Evolutionary conservation across 2,888 invertebrate species (phyloP).

Genomic region (Diadromus collaris): DNA sequence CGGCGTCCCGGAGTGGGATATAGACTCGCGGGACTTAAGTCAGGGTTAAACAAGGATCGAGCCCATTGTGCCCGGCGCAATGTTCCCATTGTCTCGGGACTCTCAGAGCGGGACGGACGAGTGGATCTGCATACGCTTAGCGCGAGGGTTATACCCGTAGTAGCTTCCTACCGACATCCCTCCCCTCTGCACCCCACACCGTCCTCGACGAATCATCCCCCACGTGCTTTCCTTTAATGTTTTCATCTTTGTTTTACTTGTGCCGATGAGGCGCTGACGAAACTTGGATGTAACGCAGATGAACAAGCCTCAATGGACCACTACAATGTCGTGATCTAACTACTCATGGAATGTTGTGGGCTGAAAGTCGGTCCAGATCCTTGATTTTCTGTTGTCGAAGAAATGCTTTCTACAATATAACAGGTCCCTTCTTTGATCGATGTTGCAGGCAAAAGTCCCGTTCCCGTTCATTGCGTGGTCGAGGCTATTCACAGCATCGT

Average conservation of each 20-base stretch:
- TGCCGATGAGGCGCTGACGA: conserved; percentile 13
- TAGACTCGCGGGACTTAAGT: conserved; percentile 78
- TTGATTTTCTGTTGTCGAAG: neutral
- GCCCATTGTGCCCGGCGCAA: conserved; percentile 76
- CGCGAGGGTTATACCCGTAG: conserved; percentile 75
- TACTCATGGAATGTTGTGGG: neutral
- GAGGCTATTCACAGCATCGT: conserved; percentile 88
- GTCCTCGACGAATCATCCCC: conserved; percentile 56
- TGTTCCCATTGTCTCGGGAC: conserved; percentile 78
- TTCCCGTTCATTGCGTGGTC: conserved; percentile 97
- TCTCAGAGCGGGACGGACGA: conserved; percentile 72
- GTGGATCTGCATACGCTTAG: conserved; percentile 80
- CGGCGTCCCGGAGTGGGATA: conserved; percentile 76
- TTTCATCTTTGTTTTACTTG: neutral
- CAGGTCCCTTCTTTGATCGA: conserved; percentile 66
- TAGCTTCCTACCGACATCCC: conserved; percentile 37
- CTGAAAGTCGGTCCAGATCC: neutral
- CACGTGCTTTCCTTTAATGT: conserved; percentile 14
- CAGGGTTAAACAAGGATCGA: conserved; percentile 80
- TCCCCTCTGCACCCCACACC: conserved; percentile 55
- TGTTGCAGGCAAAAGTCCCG: conserved; percentile 87
- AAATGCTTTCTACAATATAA: conserved; percentile 4
- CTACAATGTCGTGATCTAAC: neutral
- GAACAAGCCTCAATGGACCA: conserved; percentile 29
- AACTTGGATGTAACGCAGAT: neutral